Evolutionary conservation across 2,113 vertebrate genomes (phyloP).

Genomic region (Passerina amoena): DNA sequence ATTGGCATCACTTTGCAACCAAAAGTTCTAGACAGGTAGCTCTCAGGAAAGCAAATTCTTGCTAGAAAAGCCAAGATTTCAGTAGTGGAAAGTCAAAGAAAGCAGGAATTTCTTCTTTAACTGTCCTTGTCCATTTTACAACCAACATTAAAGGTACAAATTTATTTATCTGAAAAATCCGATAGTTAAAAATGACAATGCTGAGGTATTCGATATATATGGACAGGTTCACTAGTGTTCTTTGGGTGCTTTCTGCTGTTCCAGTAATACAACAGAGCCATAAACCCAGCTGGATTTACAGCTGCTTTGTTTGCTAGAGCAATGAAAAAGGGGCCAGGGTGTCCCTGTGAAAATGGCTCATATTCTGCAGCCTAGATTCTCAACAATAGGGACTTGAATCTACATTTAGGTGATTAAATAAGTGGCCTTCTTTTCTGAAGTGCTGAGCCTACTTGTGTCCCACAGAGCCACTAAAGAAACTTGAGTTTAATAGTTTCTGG

Average conservation of each 20-base stretch:
- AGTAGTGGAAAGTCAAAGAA: background rate
- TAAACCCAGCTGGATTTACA: slow-evolving; percentile 16
- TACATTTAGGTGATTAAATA: slow-evolving; percentile 26
- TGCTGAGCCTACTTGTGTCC: background rate
- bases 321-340: background rate
- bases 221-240: background rate
- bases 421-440: slow-evolving; percentile 19
- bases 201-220: background rate
- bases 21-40: background rate
- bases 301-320: slow-evolving; percentile 9
- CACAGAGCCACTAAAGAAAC: background rate
- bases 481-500: background rate
- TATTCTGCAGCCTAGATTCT: slow-evolving; percentile 14
- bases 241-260: background rate
- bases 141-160: background rate
- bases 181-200: background rate
- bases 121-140: background rate
- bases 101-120: background rate
- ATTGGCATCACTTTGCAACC: background rate
- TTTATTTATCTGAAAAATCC: slow-evolving; percentile 8
- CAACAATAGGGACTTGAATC: slow-evolving; percentile 3
- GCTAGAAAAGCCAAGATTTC: background rate
- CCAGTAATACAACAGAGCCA: background rate
- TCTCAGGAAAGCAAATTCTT: background rate
- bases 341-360: slow-evolving; percentile 9